Conservation (phyloP, 2,113 vertebrate genomes). For the Vulpes lagopus region DNA sequence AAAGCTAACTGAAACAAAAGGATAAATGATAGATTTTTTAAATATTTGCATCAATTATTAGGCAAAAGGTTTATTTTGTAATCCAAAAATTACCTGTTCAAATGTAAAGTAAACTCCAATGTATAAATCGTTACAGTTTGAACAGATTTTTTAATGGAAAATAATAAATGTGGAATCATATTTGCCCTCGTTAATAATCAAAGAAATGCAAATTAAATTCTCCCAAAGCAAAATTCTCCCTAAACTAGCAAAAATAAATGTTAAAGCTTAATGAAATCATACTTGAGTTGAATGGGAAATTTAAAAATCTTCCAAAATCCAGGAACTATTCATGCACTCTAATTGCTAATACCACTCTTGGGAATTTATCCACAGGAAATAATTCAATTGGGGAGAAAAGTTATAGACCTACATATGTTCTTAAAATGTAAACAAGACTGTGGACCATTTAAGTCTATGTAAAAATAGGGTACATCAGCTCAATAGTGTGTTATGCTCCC, state of each 20-base stretch:
- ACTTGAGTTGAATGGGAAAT: slow-evolving; percentile 14
- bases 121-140: background rate
- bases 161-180: background rate
- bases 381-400: background rate
- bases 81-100: background rate
- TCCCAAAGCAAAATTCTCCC: background rate
- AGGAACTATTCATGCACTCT: background rate
- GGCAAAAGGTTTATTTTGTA: background rate
- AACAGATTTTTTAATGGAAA: background rate
- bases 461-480: background rate
- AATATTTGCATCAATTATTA: background rate
- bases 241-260: background rate
- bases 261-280: background rate
- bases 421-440: background rate
- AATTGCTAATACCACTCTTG: slow-evolving; percentile 8
- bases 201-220: background rate
- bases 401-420: background rate
- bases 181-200: slow-evolving; percentile 16
- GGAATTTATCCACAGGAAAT: background rate
- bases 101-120: background rate
- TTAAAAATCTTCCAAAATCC: background rate
- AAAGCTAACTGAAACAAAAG: background rate
- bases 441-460: background rate
- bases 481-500: background rate
- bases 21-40: background rate